These are phyloP conservation scores for Mesochorus sp. DNA, from an alignment of 2,888 invertebrate genomes.

Conservation along the genomic window DNA sequence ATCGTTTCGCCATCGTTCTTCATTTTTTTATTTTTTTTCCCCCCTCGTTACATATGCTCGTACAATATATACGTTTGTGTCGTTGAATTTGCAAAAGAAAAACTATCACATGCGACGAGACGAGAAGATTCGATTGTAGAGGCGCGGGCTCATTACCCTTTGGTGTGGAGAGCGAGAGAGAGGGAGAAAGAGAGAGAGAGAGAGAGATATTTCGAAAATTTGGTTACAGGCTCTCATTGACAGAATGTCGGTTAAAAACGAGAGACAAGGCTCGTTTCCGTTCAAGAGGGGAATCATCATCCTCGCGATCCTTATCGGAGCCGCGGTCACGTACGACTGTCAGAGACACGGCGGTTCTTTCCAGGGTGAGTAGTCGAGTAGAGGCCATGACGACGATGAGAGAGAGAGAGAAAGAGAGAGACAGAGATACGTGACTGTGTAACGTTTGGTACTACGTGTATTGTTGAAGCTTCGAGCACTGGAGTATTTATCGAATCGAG, in stretches of 20 bases:
- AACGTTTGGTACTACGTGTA: too few species aligned
- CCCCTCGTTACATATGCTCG: background rate
- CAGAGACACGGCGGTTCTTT: slow-evolving; percentile 87
- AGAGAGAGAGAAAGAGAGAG: too few species aligned
- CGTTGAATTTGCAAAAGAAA: background rate
- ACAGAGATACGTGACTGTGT: slow-evolving; percentile 7
- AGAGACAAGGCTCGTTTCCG: slow-evolving; percentile 83
- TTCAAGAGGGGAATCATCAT: slow-evolving; percentile 87
- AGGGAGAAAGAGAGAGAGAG: too few species aligned
- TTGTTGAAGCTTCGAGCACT: slow-evolving; percentile 86
- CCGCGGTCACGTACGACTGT: slow-evolving; percentile 86
- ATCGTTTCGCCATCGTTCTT: background rate
- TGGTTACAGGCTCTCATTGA: slow-evolving; percentile 81
- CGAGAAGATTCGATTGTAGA: too few species aligned
- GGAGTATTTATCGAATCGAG: slow-evolving; percentile 86
- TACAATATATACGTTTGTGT: background rate
- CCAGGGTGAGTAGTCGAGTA: slow-evolving; percentile 86
- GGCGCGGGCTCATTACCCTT: too few species aligned
- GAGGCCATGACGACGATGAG: too few species aligned
- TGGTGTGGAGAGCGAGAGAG: too few species aligned
- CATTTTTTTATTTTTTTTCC: background rate
- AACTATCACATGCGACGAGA: background rate
- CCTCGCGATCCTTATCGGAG: slow-evolving; percentile 85
- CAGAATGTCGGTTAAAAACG: slow-evolving; percentile 81
- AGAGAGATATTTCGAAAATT: background rate